A percentile compares a stretch with the other conserved stretches of the same genome.
Conservation (phyloP, 2,888 invertebrate genomes). For the Chymomyza caudatula region DNA sequence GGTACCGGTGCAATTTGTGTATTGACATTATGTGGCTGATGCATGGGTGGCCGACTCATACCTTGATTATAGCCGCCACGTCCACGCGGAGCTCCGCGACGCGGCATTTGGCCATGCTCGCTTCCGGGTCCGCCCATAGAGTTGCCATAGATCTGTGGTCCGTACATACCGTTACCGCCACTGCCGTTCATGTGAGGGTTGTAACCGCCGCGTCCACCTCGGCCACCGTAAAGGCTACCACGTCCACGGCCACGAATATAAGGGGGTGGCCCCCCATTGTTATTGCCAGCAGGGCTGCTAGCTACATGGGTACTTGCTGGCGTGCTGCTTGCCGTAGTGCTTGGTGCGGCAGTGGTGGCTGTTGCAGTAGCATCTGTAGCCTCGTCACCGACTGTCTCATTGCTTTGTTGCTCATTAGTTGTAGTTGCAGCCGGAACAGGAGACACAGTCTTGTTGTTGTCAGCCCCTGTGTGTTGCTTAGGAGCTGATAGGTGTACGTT, state of each 20-base stretch:
- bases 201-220: slow-evolving; percentile 74
- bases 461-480: slow-evolving; percentile 76
- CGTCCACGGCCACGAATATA: slow-evolving; percentile 75
- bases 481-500: slow-evolving; percentile 51
- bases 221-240: slow-evolving; percentile 68
- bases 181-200: slow-evolving; percentile 74
- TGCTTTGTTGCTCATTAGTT: slow-evolving; percentile 37
- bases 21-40: slow-evolving; percentile 75
- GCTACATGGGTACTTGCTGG: slow-evolving; percentile 44
- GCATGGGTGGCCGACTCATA: slow-evolving; percentile 75
- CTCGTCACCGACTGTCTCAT: slow-evolving; percentile 41
- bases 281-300: slow-evolving; percentile 35
- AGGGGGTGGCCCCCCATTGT: slow-evolving; percentile 47
- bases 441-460: slow-evolving; percentile 76
- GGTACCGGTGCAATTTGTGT: slow-evolving; percentile 77
- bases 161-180: slow-evolving; percentile 56
- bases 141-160: slow-evolving; percentile 52
- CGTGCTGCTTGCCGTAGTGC: slow-evolving; percentile 27
- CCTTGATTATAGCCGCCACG: slow-evolving; percentile 75
- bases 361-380: slow-evolving; percentile 30
- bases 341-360: slow-evolving; percentile 20
- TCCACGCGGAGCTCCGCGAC: slow-evolving; percentile 76
- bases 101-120: slow-evolving; percentile 69
- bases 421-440: slow-evolving; percentile 69
- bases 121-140: slow-evolving; percentile 58